Evolutionary conservation across 2,797 vertebrate genomes (phyloP).

Genomic region (Molossus molossus): DNA sequence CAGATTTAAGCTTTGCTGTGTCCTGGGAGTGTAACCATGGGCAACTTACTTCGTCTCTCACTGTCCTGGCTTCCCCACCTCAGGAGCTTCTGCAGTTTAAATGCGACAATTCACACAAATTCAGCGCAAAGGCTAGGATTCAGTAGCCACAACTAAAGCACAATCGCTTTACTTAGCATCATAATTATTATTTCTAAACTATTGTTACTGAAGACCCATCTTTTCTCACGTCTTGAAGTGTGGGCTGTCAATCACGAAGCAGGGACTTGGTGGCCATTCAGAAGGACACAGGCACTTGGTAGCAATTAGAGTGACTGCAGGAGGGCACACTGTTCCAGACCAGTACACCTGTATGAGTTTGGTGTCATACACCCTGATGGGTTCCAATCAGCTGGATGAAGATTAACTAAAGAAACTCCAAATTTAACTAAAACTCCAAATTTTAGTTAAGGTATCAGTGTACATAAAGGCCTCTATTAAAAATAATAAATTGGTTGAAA

Average conservation of each 20-base stretch:
- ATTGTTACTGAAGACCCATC: not conserved
- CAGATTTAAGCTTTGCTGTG: not conserved
- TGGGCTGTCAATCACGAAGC: not conserved
- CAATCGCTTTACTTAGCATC: not conserved
- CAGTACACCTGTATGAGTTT: not conserved
- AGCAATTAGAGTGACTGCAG: not conserved
- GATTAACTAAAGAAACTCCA: not conserved
- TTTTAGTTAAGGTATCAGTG: not conserved
- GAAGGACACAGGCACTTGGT: not conserved
- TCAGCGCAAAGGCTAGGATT: not conserved
- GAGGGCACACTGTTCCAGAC: not conserved
- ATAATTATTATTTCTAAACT: constrained; percentile 10
- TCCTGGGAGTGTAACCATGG: not conserved
- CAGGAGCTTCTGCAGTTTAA: not conserved
- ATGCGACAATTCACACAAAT: not conserved
- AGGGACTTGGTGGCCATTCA: not conserved
- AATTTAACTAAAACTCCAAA: not conserved
- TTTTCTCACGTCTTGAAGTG: not conserved
- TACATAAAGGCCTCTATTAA: not conserved
- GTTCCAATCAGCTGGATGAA: not conserved
- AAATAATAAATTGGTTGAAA: constrained; percentile 15
- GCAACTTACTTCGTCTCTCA: not conserved
- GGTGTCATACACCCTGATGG: no score
- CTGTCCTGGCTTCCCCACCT: not conserved
- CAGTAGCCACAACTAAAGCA: not conserved